Percentiles rank a stretch among this genome's conserved stretches.
Evolutionary conservation across 2,888 invertebrate genomes (phyloP).

Genomic region (Allygus modestus): DNA sequence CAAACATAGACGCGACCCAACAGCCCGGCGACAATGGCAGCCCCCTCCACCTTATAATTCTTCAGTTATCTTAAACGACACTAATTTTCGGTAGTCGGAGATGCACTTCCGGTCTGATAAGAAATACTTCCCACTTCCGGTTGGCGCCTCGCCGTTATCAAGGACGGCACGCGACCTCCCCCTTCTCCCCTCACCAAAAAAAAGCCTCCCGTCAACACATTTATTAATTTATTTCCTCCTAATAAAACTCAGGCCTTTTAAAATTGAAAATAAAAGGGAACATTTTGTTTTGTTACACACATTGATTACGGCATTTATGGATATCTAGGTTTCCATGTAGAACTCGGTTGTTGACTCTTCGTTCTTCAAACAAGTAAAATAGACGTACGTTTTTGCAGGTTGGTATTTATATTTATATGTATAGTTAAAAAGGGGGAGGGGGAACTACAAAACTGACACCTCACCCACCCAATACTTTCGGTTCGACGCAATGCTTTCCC

Average conservation of each 20-base stretch:
- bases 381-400: too few species aligned
- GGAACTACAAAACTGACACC: too few species aligned
- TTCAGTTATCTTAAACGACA: background rate
- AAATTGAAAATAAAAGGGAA: background rate
- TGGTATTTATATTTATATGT: too few species aligned
- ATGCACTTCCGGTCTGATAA: slow-evolving; percentile 33
- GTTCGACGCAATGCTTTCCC: too few species aligned
- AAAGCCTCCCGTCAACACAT: background rate
- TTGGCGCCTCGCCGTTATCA: slow-evolving; percentile 15
- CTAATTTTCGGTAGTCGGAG: slow-evolving; percentile 32
- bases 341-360: too few species aligned
- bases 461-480: too few species aligned
- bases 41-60: background rate
- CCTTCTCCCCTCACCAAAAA: background rate
- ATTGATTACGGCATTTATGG: background rate
- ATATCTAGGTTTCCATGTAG: too few species aligned
- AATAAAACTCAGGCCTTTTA: background rate
- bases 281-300: background rate
- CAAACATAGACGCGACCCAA: too few species aligned
- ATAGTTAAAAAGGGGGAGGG: too few species aligned
- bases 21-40: too few species aligned
- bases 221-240: background rate
- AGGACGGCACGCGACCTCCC: slow-evolving; percentile 21
- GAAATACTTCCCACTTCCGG: slow-evolving; percentile 44
- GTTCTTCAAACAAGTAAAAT: too few species aligned